Evolutionary conservation across 2,797 vertebrate species (phyloP).

Genomic region (Clamator glandarius): DNA sequence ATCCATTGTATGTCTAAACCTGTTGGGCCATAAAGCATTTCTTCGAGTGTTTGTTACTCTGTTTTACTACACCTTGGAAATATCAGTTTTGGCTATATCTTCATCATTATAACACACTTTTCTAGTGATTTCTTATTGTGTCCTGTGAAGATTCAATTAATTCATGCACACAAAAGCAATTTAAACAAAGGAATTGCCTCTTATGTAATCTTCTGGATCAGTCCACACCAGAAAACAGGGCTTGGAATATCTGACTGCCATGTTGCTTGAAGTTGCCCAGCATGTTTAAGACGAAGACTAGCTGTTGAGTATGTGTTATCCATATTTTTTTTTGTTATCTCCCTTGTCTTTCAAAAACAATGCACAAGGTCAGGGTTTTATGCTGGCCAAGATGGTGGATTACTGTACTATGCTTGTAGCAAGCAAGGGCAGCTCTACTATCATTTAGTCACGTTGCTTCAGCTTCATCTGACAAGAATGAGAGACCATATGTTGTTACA

Average conservation of each 20-base stretch:
- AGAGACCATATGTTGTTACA: neutral
- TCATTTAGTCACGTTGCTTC: neutral
- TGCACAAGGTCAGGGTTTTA: neutral
- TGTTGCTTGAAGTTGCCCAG: neutral
- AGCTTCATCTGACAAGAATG: neutral
- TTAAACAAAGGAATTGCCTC: neutral
- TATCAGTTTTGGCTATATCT: neutral
- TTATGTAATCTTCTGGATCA: neutral
- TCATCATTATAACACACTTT: neutral
- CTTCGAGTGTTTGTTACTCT: neutral
- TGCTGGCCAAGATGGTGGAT: neutral
- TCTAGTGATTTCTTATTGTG: neutral
- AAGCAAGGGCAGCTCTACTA: neutral
- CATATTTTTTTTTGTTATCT: neutral
- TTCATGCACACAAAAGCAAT: neutral
- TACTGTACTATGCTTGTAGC: neutral
- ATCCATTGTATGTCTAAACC: neutral
- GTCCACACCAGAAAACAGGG: neutral
- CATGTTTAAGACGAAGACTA: neutral
- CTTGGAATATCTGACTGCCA: neutral
- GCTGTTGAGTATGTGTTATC: neutral
- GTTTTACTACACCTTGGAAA: neutral
- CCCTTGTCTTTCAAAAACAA: neutral
- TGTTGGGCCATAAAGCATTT: neutral
- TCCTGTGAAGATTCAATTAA: neutral